These are phyloP conservation scores for Drosophila erecta DNA, from an alignment of 1,140 invertebrate species.

Conservation along the genomic window DNA sequence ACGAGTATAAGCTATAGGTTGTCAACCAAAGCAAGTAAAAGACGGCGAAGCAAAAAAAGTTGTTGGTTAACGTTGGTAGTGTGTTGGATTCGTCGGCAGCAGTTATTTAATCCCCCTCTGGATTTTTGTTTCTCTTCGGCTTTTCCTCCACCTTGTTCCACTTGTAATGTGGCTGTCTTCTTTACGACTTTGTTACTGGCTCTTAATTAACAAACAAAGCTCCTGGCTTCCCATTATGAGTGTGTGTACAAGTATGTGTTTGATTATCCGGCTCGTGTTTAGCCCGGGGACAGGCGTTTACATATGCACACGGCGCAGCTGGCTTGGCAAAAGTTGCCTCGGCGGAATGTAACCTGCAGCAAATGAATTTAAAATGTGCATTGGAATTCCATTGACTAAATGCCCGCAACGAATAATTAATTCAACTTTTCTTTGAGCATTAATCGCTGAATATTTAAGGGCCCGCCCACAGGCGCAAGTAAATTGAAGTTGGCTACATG, in stretches of 20 bases:
- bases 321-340: slow-evolving; percentile 2
- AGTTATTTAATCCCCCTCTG: not conserved
- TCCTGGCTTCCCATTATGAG: slow-evolving; percentile 6
- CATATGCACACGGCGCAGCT: slow-evolving; percentile 44
- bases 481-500: slow-evolving; percentile 10
- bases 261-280: slow-evolving; percentile 65
- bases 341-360: slow-evolving; percentile 24
- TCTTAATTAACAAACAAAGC: slow-evolving; percentile 80
- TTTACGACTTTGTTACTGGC: slow-evolving; percentile 78
- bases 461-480: not conserved
- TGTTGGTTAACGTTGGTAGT: not conserved
- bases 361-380: slow-evolving; percentile 47
- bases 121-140: slow-evolving; percentile 31
- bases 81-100: not conserved
- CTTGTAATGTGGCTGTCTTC: slow-evolving; percentile 52
- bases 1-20: no score
- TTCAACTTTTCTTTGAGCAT: slow-evolving; percentile 13
- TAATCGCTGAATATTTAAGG: slow-evolving; percentile 29
- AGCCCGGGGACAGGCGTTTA: slow-evolving; percentile 35
- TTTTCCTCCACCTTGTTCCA: slow-evolving; percentile 15
- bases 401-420: slow-evolving; percentile 22
- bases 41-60: no score
- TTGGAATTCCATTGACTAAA: slow-evolving; percentile 10
- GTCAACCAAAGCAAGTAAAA: no score
- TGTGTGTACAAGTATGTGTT: slow-evolving; percentile 36